Conservation (phyloP, 1,140 invertebrate genomes). For the Akabosia matsudoensis region DNA sequence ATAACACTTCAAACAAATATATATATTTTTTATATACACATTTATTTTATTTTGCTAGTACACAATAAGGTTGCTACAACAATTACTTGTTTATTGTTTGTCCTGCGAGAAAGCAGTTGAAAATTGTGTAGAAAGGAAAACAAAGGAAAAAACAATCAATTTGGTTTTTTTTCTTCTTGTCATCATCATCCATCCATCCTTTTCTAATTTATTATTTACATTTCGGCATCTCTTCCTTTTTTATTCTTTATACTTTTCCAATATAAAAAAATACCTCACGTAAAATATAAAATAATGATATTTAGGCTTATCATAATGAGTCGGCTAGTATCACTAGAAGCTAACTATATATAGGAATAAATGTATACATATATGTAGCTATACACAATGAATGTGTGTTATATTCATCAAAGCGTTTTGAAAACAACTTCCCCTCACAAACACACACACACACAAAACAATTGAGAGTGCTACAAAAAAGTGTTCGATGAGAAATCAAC, state of each 20-base stretch:
- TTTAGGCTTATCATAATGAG: neutral
- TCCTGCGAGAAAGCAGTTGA: neutral
- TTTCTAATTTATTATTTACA: constrained; percentile 19
- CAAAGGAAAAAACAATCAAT: constrained; percentile 16
- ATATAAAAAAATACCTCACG: neutral
- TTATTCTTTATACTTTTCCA: neutral
- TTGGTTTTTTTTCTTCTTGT: neutral
- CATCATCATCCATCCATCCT: constrained; percentile 18
- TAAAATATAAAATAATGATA: too few species aligned
- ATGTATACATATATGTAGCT: too few species aligned
- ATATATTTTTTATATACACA: too few species aligned
- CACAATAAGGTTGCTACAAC: neutral
- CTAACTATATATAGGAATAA: too few species aligned
- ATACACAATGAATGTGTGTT: too few species aligned
- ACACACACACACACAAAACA: neutral
- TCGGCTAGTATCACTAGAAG: too few species aligned
- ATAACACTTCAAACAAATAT: too few species aligned
- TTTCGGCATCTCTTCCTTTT: neutral
- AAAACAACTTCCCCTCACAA: neutral
- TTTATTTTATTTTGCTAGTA: too few species aligned
- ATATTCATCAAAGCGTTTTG: neutral
- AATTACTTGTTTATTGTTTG: constrained; percentile 9
- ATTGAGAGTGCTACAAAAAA: neutral
- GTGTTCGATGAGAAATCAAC: constrained; percentile 20
- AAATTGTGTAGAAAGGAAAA: constrained; percentile 6